Evolutionary conservation across 2,888 invertebrate genomes (phyloP).

Genomic region (Dichetophora obliterata): DNA sequence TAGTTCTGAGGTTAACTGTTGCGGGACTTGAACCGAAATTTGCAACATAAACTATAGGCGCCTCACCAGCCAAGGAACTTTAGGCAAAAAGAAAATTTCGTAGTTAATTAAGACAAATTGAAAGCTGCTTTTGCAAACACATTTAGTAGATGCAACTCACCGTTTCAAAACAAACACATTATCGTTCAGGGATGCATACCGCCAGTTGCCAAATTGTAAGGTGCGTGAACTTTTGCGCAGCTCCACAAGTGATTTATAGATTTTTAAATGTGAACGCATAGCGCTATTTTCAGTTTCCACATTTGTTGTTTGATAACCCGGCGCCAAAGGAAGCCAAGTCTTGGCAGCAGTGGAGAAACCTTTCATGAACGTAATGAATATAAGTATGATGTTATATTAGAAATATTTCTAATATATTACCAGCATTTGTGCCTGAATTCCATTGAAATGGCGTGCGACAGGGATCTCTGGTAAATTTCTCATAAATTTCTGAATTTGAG

Average conservation of each 20-base stretch:
- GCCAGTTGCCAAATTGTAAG: conserved; percentile 57
- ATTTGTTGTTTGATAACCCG: conserved; percentile 74
- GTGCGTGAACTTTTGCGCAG: conserved; percentile 62
- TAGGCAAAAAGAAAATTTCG: not conserved
- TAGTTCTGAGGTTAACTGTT: conserved; percentile 49
- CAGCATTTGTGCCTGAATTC: conserved; percentile 67
- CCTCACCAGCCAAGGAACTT: conserved; percentile 50
- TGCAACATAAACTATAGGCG: conserved; percentile 55
- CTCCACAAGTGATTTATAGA: conserved; percentile 73
- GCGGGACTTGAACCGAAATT: conserved; percentile 53
- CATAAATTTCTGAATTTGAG: conserved; percentile 72
- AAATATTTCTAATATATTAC: conserved; percentile 37
- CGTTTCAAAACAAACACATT: conserved; percentile 60
- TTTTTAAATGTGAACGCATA: conserved; percentile 72
- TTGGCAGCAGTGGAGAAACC: conserved; percentile 66
- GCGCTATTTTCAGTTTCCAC: conserved; percentile 70
- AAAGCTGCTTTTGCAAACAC: no score
- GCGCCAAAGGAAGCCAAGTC: conserved; percentile 70
- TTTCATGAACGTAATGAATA: conserved; percentile 42
- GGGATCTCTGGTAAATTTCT: conserved; percentile 74
- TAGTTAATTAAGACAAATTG: no score
- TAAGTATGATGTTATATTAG: not conserved
- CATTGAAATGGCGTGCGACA: conserved; percentile 75
- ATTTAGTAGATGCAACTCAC: no score
- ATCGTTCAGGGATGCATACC: conserved; percentile 57